Percentiles rank a stretch among this genome's conserved stretches.
Evolutionary conservation across 2,888 invertebrate species (phyloP).

Genomic region (Melitaea athalia): DNA sequence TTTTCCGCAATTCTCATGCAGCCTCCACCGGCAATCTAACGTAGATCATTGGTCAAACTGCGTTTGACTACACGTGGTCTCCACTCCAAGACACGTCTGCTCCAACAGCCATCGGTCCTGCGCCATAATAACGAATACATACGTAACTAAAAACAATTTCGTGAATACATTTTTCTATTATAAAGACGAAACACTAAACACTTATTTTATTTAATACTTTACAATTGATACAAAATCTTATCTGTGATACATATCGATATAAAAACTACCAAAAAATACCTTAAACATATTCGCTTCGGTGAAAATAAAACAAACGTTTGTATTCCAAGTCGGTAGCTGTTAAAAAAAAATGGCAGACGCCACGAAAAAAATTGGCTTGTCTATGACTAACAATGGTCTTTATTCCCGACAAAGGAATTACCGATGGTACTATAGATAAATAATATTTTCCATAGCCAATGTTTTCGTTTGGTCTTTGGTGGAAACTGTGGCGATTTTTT

Average conservation of each 20-base stretch:
- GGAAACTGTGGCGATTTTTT: constrained; percentile 41
- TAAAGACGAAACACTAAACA: not conserved
- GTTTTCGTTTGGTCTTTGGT: constrained; percentile 44
- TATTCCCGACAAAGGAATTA: constrained; percentile 65
- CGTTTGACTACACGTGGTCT: too few species aligned
- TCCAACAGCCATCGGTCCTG: too few species aligned
- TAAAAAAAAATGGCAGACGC: constrained; percentile 63
- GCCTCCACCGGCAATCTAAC: too few species aligned
- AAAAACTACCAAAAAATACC: constrained; percentile 15
- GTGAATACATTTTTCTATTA: not conserved
- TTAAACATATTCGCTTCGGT: constrained; percentile 34
- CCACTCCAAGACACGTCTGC: too few species aligned
- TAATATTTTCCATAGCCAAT: constrained; percentile 71
- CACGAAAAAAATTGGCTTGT: constrained; percentile 55
- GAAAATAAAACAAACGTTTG: constrained; percentile 37
- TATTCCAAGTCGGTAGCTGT: constrained; percentile 22
- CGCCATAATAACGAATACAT: too few species aligned
- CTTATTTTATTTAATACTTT: not conserved
- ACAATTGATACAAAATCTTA: constrained; percentile 7
- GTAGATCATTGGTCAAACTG: too few species aligned
- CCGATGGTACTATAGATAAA: constrained; percentile 69
- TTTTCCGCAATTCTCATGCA: too few species aligned
- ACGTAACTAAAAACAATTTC: not conserved
- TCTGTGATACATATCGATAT: constrained; percentile 9
- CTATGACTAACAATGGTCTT: constrained; percentile 59